Conservation (phyloP, 1,140 invertebrate species). For the Triops cancriformis region DNA sequence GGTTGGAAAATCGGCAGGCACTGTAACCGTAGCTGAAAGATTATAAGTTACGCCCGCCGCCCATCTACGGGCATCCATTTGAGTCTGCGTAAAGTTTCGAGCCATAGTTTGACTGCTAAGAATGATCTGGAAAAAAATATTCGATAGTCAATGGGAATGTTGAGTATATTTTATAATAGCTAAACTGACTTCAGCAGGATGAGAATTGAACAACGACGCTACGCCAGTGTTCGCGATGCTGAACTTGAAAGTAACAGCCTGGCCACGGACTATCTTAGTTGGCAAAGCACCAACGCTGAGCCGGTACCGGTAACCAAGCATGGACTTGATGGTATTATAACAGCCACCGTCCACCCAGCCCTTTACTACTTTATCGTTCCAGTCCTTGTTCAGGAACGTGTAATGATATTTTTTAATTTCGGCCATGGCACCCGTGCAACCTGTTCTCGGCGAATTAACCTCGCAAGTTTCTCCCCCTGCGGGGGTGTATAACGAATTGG, state of each 20-base stretch:
- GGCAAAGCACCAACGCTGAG: background rate
- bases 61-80: background rate
- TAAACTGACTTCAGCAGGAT: background rate
- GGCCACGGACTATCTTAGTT: background rate
- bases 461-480: constrained; percentile 23
- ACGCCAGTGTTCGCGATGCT: constrained; percentile 18
- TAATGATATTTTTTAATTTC: constrained; percentile 9
- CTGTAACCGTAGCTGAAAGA: background rate
- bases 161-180: background rate
- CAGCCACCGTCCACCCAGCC: constrained; percentile 15
- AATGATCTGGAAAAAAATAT: constrained; percentile 14
- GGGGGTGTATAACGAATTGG: constrained; percentile 1
- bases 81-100: background rate
- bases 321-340: constrained; percentile 16
- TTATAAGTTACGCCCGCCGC: background rate
- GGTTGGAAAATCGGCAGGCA: background rate
- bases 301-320: constrained; percentile 22
- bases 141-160: background rate
- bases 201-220: constrained; percentile 19
- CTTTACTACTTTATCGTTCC: constrained; percentile 9
- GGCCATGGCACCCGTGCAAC: background rate
- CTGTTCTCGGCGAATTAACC: background rate
- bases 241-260: background rate
- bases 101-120: background rate
- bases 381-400: constrained; percentile 23